These are phyloP conservation scores for Acanthaster planci DNA, from an alignment of 35 echinoderm and acorn worm genomes.

Conservation along the genomic window DNA sequence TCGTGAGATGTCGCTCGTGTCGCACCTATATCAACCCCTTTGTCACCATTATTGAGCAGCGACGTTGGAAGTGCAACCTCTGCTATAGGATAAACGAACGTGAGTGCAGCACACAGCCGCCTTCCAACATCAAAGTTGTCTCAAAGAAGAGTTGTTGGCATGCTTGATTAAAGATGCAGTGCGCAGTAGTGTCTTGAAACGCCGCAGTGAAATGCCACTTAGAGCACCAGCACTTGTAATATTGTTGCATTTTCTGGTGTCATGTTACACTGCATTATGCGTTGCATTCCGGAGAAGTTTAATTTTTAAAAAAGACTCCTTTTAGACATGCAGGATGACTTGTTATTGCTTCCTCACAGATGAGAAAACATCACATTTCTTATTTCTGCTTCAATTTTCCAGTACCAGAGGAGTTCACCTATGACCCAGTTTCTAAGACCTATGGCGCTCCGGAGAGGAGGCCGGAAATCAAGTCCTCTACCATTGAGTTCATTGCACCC, in stretches of 20 bases:
- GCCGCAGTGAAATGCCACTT: no score
- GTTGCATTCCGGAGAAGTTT: no score
- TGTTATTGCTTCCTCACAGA: not conserved
- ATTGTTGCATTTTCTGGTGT: no score
- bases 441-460: constrained; percentile 92
- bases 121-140: no score
- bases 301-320: no score
- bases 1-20: constrained; percentile 93
- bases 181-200: no score
- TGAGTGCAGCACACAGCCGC: constrained; percentile 43
- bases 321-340: no score
- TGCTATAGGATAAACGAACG: constrained; percentile 95
- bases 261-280: no score
- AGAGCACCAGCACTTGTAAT: no score
- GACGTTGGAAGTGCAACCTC: constrained; percentile 95
- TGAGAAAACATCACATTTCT: not conserved
- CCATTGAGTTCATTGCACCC: constrained; percentile 98
- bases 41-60: constrained; percentile 87
- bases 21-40: constrained; percentile 98
- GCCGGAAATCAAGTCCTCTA: constrained; percentile 94
- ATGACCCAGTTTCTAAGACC: constrained; percentile 96
- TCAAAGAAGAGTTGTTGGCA: no score
- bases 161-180: no score
- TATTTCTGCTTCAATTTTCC: constrained; percentile 28
- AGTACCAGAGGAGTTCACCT: constrained; percentile 99